Evolutionary conservation across 2,113 vertebrate species (phyloP).

Genomic region (human): DNA sequence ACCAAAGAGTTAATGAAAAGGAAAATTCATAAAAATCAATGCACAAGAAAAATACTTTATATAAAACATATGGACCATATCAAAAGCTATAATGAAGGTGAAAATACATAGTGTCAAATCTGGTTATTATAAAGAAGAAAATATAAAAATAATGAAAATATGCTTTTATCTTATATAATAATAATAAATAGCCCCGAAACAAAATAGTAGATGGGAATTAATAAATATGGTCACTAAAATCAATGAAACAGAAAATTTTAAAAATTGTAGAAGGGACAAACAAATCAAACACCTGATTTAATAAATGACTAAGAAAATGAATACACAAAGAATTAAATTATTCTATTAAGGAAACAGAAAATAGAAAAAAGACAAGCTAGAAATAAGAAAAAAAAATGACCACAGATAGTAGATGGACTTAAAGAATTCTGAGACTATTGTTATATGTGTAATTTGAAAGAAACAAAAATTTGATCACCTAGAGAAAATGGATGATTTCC

Average conservation of each 20-base stretch:
- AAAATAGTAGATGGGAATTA: not conserved
- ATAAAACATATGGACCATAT: not conserved
- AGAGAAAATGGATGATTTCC: not conserved
- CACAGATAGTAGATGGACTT: not conserved
- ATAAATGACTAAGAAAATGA: not conserved
- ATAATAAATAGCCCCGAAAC: not conserved
- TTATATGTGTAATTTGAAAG: not conserved
- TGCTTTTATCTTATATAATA: not conserved
- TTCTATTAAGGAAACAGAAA: not conserved
- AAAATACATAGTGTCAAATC: not conserved
- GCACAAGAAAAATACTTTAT: not conserved
- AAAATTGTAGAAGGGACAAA: not conserved
- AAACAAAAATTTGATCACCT: not conserved
- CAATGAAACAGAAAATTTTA: not conserved
- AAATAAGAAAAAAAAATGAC: conserved; percentile 7
- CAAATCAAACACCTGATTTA: not conserved
- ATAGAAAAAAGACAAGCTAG: not conserved
- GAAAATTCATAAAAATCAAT: not conserved
- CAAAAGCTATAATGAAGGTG: not conserved
- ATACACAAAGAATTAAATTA: conserved; percentile 24
- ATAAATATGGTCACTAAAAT: not conserved
- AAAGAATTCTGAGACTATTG: not conserved
- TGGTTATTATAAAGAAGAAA: not conserved
- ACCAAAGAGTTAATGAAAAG: not conserved
- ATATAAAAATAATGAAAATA: not conserved